Evolutionary conservation across 2,888 invertebrate species (phyloP).

Genomic region (Phortica magna): DNA sequence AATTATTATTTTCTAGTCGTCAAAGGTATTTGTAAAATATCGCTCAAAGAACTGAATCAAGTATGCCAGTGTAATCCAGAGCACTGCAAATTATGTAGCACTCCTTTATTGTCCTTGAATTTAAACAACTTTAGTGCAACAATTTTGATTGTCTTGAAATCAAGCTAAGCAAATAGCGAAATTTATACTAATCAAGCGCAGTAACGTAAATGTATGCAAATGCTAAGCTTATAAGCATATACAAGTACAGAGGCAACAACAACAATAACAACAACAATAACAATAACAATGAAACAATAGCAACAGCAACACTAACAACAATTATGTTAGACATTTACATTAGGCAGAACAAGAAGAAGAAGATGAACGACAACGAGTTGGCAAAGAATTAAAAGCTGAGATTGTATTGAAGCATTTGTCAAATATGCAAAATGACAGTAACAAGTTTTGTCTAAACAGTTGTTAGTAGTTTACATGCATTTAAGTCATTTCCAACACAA

Average conservation of each 20-base stretch:
- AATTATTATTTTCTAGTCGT: too few relatives aligned
- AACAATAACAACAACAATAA: slow-evolving; percentile 8
- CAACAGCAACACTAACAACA: slow-evolving; percentile 5
- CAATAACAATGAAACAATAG: slow-evolving; percentile 12
- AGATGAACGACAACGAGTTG: slow-evolving; percentile 11
- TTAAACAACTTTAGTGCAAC: neutral
- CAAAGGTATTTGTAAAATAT: too few relatives aligned
- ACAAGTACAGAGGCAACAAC: slow-evolving; percentile 22
- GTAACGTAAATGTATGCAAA: slow-evolving; percentile 12
- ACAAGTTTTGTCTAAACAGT: slow-evolving; percentile 70
- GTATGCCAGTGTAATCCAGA: too few relatives aligned
- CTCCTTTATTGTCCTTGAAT: slow-evolving; percentile 40
- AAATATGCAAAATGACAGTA: slow-evolving; percentile 64
- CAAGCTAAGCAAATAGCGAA: slow-evolving; percentile 21
- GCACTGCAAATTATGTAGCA: too few relatives aligned
- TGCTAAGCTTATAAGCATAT: slow-evolving; percentile 1
- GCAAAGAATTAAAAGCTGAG: slow-evolving; percentile 14
- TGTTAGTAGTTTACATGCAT: slow-evolving; percentile 60
- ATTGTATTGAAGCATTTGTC: slow-evolving; percentile 46
- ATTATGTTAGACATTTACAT: neutral
- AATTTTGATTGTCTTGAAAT: slow-evolving; percentile 24
- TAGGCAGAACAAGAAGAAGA: neutral
- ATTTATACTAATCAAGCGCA: slow-evolving; percentile 27
- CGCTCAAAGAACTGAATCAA: too few relatives aligned
- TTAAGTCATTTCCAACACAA: slow-evolving; percentile 40